phyloP scores from a whole-genome alignment of 2,888 invertebrate genomes.

The Trichopria drosophilae region DNA sequence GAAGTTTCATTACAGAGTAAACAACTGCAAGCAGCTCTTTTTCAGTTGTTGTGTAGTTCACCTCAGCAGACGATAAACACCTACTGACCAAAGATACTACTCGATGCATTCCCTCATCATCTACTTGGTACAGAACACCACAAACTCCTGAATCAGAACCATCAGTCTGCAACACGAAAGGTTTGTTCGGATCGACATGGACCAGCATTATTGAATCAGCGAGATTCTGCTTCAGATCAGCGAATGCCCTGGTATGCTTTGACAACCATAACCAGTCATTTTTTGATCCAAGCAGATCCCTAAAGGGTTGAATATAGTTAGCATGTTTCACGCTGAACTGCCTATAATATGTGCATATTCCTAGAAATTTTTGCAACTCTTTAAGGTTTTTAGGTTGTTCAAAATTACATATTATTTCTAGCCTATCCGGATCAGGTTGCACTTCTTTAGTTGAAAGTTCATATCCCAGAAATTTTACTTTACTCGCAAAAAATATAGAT shows the following conservation, averaged over 20 bases:
- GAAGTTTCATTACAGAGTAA: constrained; percentile 15
- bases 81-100: constrained; percentile 18
- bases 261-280: background rate
- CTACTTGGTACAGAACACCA: constrained; percentile 8
- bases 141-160: too few species aligned
- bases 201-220: background rate
- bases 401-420: background rate
- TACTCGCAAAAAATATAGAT: too few species aligned
- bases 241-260: constrained; percentile 5
- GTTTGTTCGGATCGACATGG: constrained; percentile 13
- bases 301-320: background rate
- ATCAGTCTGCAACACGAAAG: too few species aligned
- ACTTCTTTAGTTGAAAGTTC: background rate
- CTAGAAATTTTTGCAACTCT: too few species aligned
- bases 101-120: constrained; percentile 1
- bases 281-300: background rate
- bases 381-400: background rate
- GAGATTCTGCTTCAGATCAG: constrained; percentile 3
- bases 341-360: constrained; percentile 8
- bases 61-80: constrained; percentile 6
- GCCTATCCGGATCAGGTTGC: background rate
- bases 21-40: constrained; percentile 18
- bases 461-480: too few species aligned
- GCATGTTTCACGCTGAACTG: constrained; percentile 5
- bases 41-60: too few species aligned